Evolutionary conservation across 2,113 vertebrate genomes (phyloP), one percentile per base, ranked within the genome.

Genomic region (Ictidomys tridecemlineatus): DNA sequence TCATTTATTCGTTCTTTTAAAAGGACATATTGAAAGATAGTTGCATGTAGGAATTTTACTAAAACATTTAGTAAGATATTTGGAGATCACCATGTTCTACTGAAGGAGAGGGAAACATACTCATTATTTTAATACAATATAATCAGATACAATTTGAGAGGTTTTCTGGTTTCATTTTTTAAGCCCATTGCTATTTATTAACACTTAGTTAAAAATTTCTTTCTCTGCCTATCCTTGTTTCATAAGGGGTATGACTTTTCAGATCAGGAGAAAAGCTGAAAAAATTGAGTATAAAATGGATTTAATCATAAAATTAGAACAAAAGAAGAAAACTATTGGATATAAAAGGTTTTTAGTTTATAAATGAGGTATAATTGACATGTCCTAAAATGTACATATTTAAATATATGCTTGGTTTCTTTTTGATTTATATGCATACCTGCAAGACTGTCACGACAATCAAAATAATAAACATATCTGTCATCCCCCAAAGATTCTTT

Each of bases 1-100:
- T 94, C 85, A 93, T 73, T 91, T 28, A 77, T 90, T 18, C 7
- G 89, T 58, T 58, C 56, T 58, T 63, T 91, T 69, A 32, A 72
- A 87, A 84, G 91, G 73, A 82, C 2, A 16, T 30, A 8, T 84
- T 82, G 26, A 89, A 77, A 84, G 34, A 67, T 78, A 9, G 77
- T 6, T n/a, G 0, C 34, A 26, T 53, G 22, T 48, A 32, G 72
- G 9, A 63, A 63, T 28, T 56, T 30, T 11, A 48, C 37, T 45
- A 34, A 63, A 13, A 12, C 1, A 4, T 45, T 63, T 77, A 89
- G 34, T 77, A 77, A 77, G 39, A 63, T 63, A 80, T 14, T 67
- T 12, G 85, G 22, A 89, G 26, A 58, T 92, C 11, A 58, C 8
- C 8, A n/a, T 1, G 45, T 0, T 89, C 48, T 79, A 34, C 26